These are phyloP conservation scores for Willowsia nigromaculata DNA, from an alignment of 2,888 invertebrate species.

Conservation along the genomic window DNA sequence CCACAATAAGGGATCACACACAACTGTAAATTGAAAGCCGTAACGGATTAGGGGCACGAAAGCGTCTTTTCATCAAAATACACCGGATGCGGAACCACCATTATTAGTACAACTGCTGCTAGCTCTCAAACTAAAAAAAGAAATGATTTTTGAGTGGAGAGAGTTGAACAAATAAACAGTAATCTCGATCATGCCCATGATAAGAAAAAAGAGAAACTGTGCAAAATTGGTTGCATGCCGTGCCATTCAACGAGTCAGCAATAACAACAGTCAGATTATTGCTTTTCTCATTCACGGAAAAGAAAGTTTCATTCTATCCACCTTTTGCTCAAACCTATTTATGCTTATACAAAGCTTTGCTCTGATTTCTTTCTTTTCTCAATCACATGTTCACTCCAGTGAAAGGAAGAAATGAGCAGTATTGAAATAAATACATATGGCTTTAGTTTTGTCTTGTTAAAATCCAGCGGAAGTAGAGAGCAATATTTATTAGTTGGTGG, in stretches of 20 bases:
- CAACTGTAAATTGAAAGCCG: no score
- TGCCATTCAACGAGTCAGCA: slow-evolving; percentile 7
- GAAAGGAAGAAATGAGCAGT: neutral
- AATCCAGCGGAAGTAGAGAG: neutral
- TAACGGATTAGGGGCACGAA: no score
- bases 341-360: neutral
- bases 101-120: neutral
- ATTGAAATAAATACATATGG: neutral
- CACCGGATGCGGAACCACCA: no score
- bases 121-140: neutral
- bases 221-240: slow-evolving; percentile 26
- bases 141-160: slow-evolving; percentile 2
- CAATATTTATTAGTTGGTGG: neutral
- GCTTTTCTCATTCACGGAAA: slow-evolving; percentile 25
- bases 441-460: neutral
- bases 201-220: neutral
- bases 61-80: no score
- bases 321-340: neutral
- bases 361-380: neutral
- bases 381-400: neutral
- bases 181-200: neutral
- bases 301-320: neutral
- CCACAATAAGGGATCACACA: no score
- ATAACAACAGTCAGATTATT: neutral
- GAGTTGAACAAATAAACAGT: slow-evolving; percentile 9